These are phyloP conservation scores for Coracopsis vasa DNA, from an alignment of 2,113 vertebrate genomes.

Conservation along the genomic window DNA sequence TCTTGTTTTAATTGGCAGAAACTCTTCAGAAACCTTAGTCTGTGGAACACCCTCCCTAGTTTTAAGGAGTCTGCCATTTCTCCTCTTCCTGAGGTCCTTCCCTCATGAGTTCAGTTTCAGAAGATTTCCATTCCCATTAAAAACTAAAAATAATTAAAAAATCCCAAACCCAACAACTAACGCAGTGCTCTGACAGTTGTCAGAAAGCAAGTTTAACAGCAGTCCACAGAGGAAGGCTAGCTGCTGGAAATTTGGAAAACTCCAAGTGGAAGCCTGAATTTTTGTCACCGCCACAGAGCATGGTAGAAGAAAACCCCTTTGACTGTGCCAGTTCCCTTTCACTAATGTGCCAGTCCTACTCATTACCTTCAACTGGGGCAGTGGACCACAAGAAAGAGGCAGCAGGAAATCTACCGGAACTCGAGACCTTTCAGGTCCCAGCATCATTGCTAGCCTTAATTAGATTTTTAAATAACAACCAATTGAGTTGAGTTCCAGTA, in stretches of 20 bases:
- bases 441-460: neutral
- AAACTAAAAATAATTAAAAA: conserved; percentile 9
- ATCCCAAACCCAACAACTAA: neutral
- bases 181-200: neutral
- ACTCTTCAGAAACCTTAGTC: conserved; percentile 1
- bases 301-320: neutral
- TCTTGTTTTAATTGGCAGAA: conserved; percentile 45
- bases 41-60: neutral
- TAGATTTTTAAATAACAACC: neutral
- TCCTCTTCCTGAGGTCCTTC: conserved; percentile 32
- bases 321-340: neutral
- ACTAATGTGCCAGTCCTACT: neutral
- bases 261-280: neutral
- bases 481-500: neutral
- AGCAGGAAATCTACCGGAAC: neutral
- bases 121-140: conserved; percentile 30
- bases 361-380: neutral
- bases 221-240: neutral
- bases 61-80: conserved; percentile 40
- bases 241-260: neutral
- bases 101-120: conserved; percentile 19
- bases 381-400: neutral
- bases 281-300: neutral
- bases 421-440: neutral
- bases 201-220: neutral